These are phyloP conservation scores for Halesus radiatus DNA, from an alignment of 1,140 invertebrate species.

Conservation along the genomic window DNA sequence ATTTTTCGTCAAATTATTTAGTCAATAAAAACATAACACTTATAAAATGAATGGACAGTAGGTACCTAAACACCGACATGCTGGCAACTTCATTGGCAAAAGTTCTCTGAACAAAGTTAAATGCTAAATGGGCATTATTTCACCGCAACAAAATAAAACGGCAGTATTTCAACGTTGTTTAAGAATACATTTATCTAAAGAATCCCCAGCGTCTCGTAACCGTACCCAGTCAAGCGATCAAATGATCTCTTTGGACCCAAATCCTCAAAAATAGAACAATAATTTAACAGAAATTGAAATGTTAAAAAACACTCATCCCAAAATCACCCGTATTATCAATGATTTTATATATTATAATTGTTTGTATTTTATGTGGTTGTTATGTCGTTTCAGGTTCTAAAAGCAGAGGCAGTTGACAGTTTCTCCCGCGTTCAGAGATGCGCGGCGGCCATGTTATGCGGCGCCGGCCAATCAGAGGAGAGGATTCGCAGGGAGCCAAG, in stretches of 20 bases:
- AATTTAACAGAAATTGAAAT: conserved; percentile 36
- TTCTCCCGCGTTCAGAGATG: conserved; percentile 45
- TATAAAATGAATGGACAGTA: too few species aligned
- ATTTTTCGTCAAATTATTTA: too few species aligned
- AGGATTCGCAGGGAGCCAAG: conserved; percentile 7
- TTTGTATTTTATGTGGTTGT: neutral
- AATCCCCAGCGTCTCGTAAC: conserved; percentile 44
- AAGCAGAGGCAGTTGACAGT: conserved; percentile 45
- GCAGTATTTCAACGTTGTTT: too few species aligned
- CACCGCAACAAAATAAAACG: too few species aligned
- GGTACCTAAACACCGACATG: too few species aligned
- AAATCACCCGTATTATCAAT: neutral
- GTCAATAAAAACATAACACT: too few species aligned
- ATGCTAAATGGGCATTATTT: too few species aligned
- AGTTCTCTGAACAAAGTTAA: too few species aligned
- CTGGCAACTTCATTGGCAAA: too few species aligned
- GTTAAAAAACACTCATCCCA: neutral
- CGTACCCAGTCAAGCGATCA: conserved; percentile 49
- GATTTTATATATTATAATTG: neutral
- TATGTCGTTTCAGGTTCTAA: conserved; percentile 20
- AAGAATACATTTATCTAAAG: conserved; percentile 32
- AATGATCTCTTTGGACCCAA: conserved; percentile 44
- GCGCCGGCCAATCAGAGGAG: conserved; percentile 32
- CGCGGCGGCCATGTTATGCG: conserved; percentile 45
- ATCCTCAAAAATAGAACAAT: conserved; percentile 49